phyloP scores from a whole-genome alignment of 2,797 vertebrate genomes.

The Gorsachius magnificus region DNA sequence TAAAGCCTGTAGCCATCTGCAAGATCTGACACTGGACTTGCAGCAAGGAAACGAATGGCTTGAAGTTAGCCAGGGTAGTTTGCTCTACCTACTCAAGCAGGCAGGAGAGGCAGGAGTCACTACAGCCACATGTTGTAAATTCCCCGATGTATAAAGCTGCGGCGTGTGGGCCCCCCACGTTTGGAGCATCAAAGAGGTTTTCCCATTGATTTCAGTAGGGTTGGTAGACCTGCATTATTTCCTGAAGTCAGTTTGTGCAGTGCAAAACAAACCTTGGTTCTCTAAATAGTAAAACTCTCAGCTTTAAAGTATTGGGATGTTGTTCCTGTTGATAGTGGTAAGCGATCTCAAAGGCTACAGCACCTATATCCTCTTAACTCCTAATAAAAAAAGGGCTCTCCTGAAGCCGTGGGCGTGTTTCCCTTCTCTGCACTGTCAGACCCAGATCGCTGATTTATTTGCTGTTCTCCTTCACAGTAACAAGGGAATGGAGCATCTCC shows the following conservation, averaged over 20 bases:
- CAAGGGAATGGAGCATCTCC: conserved; percentile 97
- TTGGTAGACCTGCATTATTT: not conserved
- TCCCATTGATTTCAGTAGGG: not conserved
- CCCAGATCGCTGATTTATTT: not conserved
- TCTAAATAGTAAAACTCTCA: not conserved
- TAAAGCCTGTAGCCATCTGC: not conserved
- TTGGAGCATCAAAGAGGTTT: not conserved
- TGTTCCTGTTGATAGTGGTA: not conserved
- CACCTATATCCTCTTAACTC: not conserved
- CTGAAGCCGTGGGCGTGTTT: rapidly evolving
- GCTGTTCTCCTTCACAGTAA: conserved; percentile 79
- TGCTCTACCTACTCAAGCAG: not conserved
- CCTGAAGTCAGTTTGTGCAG: not conserved
- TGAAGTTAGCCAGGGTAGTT: not conserved
- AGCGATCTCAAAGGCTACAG: not conserved
- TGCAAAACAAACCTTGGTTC: not conserved
- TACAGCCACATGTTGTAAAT: not conserved
- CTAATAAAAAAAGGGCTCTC: not conserved
- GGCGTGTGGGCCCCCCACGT: rapidly evolving
- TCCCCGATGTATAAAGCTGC: not conserved
- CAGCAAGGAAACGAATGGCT: not conserved
- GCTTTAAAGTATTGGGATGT: not conserved
- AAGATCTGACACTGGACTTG: not conserved
- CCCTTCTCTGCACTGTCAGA: not conserved
- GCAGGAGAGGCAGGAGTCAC: not conserved